phyloP scores from a whole-genome alignment of 2,797 vertebrate genomes.

The Bovichtus variegatus region DNA sequence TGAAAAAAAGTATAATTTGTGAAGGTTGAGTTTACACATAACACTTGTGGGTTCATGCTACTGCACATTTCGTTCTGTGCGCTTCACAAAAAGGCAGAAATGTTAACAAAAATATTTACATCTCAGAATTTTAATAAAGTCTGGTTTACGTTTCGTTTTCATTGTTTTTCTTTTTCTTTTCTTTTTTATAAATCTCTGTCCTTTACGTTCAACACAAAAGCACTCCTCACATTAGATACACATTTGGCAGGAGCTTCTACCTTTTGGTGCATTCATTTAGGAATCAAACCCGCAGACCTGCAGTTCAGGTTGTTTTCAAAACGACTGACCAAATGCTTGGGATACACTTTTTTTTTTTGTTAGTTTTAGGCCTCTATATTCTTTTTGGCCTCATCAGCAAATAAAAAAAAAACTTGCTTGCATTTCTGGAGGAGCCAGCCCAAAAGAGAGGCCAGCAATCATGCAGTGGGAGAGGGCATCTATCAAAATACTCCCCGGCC shows the following conservation, averaged over 20 bases:
- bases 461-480: slow-evolving; percentile 76
- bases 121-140: background rate
- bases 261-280: slow-evolving; percentile 37
- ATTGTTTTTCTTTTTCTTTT: background rate
- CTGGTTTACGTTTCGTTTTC: background rate
- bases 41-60: background rate
- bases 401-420: slow-evolving; percentile 34
- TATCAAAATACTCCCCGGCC: slow-evolving; percentile 75
- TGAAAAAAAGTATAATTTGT: background rate
- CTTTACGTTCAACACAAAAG: slow-evolving; percentile 5
- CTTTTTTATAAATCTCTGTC: background rate
- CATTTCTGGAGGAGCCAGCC: slow-evolving; percentile 41
- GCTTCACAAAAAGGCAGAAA: background rate
- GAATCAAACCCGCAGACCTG: slow-evolving; percentile 31
- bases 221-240: slow-evolving; percentile 3
- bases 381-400: slow-evolving; percentile 67
- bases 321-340: background rate
- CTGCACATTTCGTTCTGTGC: background rate
- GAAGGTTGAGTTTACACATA: background rate
- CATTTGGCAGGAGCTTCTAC: slow-evolving; percentile 31
- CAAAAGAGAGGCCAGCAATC: slow-evolving; percentile 58
- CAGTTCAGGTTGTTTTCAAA: slow-evolving; percentile 25
- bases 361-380: slow-evolving; percentile 43
- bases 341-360: slow-evolving; percentile 44
- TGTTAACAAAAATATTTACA: background rate